Conservation (phyloP, 2,797 vertebrate genomes). For the Margarornis squamiger region DNA sequence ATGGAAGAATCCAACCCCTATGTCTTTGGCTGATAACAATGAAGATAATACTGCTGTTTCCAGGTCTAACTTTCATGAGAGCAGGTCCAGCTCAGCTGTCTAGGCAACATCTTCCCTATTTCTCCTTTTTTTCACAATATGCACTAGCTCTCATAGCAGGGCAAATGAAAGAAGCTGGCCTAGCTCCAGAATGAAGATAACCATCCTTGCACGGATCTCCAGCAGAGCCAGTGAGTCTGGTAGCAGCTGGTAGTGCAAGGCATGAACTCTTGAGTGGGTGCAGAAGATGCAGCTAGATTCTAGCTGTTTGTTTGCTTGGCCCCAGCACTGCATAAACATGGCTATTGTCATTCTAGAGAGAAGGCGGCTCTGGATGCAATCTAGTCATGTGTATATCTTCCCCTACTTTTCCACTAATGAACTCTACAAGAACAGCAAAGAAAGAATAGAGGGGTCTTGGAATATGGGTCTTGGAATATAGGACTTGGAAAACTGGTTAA, state of each 20-base stretch:
- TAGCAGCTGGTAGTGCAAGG: fast-evolving
- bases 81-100: background rate
- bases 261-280: fast-evolving
- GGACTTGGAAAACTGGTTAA: background rate
- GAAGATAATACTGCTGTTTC: background rate
- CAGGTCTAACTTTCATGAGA: background rate
- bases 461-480: background rate
- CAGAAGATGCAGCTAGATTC: background rate
- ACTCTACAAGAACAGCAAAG: background rate
- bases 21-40: background rate
- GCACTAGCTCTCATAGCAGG: background rate
- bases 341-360: background rate
- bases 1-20: background rate
- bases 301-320: background rate
- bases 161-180: background rate
- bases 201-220: fast-evolving
- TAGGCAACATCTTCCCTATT: background rate
- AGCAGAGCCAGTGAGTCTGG: background rate
- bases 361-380: background rate
- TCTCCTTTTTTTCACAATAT: background rate
- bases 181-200: background rate
- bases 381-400: background rate
- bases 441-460: background rate
- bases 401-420: background rate
- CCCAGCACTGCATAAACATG: background rate